Evolutionary conservation across 2,113 vertebrate species (phyloP).

Genomic region (Muntiacus reevesi): DNA sequence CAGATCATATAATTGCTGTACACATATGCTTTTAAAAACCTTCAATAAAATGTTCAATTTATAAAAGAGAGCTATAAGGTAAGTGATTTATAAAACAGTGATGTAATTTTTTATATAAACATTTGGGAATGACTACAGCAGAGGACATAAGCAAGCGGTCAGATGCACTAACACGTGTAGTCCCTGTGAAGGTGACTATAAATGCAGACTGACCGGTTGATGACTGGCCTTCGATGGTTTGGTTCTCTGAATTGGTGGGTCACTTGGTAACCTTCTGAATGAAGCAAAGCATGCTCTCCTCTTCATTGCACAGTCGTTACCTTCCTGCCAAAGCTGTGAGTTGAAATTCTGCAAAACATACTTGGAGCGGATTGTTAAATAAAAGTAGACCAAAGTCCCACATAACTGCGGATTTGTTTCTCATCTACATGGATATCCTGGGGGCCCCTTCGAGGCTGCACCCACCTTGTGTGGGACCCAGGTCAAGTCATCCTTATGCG

Average conservation of each 20-base stretch:
- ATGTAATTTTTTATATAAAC: neutral
- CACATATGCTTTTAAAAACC: neutral
- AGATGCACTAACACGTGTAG: accelerated
- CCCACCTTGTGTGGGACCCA: neutral
- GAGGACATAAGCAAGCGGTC: neutral
- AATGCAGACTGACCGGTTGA: neutral
- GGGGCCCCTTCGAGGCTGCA: accelerated
- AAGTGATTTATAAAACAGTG: neutral
- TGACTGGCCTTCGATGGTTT: neutral
- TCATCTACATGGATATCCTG: neutral
- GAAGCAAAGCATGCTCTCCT: neutral
- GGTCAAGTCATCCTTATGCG: neutral
- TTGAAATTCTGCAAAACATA: neutral
- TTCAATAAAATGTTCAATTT: neutral
- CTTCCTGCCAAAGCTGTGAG: neutral
- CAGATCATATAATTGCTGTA: neutral
- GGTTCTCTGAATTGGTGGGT: neutral
- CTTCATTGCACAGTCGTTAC: neutral
- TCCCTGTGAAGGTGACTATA: accelerated
- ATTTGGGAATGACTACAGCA: neutral
- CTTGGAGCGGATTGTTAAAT: neutral
- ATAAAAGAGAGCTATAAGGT: neutral
- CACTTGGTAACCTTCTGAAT: neutral
- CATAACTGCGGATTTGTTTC: neutral
- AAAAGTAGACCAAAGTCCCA: neutral